Evolutionary conservation across 2,113 vertebrate genomes (phyloP), one percentile per base, ranked within the genome.

Genomic region (Thomomys bottae): DNA sequence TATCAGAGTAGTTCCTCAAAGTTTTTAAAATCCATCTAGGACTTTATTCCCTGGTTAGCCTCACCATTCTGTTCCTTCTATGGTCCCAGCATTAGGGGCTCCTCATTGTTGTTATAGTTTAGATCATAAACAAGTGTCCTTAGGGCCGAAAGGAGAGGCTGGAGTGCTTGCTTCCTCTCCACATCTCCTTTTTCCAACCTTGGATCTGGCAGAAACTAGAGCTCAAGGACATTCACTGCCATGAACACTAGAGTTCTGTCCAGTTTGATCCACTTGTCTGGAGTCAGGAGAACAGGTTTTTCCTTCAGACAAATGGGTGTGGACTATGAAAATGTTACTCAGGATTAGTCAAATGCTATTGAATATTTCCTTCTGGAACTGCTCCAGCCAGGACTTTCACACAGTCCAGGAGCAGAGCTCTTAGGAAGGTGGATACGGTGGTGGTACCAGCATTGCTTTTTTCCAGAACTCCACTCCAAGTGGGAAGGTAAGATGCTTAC

Each of bases 321-420:
- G 54, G 93, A 89, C 95, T 97, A 98, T 97, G 98, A 97, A 98
- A 98, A 97, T 97, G 38, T 87, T 91, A 86, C 83, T 72, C 67
- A 42, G 54, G 88, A 91, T 90, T 97, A 98, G 80, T 96, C 97
- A 98, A 98, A 98, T 97, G 70, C 87, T 94, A 77, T 24, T 4
- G 49, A 45, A 87, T 93, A 40, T 75, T 95, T 94, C 93, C 92
- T 87, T 49, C 79, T 93, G 88, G 45, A 94, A 34, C 0, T 36
- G 2, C 67, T 61, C 42, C 94, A 92, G 71, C 68, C 7, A 28
- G n/a, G 68, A 59, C 63, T 77, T 78, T 45, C 72, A 36, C 70
- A 42, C 38, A 34, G 79, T 36, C 75, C 45, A 2, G 38, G 21
- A 45, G 34, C 32, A 3, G 21, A 40, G 38, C 86, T 67, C 10